phyloP scores from a whole-genome alignment of 2,888 invertebrate genomes.

The Thymelicus sylvestris region DNA sequence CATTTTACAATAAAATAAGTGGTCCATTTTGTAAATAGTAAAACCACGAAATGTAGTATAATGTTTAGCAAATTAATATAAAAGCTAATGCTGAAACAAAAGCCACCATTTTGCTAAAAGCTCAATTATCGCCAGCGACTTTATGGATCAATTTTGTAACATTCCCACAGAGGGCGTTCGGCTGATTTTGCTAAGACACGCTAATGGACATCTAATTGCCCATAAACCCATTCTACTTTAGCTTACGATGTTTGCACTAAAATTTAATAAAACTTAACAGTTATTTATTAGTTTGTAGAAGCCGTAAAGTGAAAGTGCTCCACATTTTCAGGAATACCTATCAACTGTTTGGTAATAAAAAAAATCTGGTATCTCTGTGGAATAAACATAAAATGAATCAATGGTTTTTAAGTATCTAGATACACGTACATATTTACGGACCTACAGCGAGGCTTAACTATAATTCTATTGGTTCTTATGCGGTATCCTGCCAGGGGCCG shows the following conservation, averaged over 20 bases:
- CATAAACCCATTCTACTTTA: conserved; percentile 27
- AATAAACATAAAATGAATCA: not conserved
- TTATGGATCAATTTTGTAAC: conserved; percentile 21
- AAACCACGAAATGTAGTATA: not conserved
- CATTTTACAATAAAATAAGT: too few species aligned
- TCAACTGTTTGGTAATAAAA: not conserved
- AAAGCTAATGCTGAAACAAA: not conserved
- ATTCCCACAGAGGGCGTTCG: conserved; percentile 17
- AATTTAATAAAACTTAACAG: conserved; percentile 7
- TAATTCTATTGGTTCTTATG: too few species aligned
- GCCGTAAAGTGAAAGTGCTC: not conserved
- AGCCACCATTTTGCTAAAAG: conserved; percentile 12
- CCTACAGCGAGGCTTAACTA: too few species aligned
- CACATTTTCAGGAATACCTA: not conserved
- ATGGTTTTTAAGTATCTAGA: too few species aligned
- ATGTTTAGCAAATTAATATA: conserved; percentile 4
- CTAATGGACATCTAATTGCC: conserved; percentile 44
- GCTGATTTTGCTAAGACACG: conserved; percentile 38
- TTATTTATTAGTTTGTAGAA: not conserved
- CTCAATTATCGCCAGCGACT: conserved; percentile 15
- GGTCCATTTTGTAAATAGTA: not conserved
- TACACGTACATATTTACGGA: too few species aligned
- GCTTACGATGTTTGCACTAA: conserved; percentile 5
- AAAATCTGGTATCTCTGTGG: not conserved
- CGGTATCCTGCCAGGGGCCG: too few species aligned